Evolutionary conservation across 2,888 invertebrate species (phyloP), one percentile per base, ranked within the genome.

Genomic region (Anthophora plumipes): DNA sequence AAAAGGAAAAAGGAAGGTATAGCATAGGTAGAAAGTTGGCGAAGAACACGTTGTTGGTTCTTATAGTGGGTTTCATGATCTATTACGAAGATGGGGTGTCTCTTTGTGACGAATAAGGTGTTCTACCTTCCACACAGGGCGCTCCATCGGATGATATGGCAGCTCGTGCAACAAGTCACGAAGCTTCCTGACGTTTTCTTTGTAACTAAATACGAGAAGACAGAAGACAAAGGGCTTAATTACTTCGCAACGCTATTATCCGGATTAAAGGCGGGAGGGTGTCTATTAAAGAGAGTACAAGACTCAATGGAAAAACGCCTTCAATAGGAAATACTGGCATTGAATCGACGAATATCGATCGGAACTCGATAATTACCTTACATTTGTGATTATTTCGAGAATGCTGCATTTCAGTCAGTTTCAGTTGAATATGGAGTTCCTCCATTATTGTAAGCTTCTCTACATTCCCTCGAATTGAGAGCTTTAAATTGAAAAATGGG

Each of bases 41-140:
- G 14, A 50, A 0, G 37, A 74, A 20, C 7, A n/a, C 46, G 74
- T 25, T 74, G 74, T 25, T 74, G 52, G 57, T 69, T 59, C 17
- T 80, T 61, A 77, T 0, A 76, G 67, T 37, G 81, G 55, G 43
- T 85, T 75, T 39, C 70, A 77, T 37, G 84, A 69, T 64, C 70
- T 80, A 12, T 68, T 87, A 20, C 75, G 63, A 61, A 89, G 77
- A 74, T 88, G 84, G 48, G 73, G 75, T 1, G 85, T 76, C 5
- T 88, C 88, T 75, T 85, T 87, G 70, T 89, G 85, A 59, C 88
- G 85, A 71, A 89, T 89, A n/a, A 86, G 85, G 68, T 85, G 84
- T 59, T 89, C 89, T 37, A 77, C 80, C 89, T 88, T 86, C 88
- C 88, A 89, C 12, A 89, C 52, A n/a, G 85, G 83, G 14, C 81